A percentile compares a stretch with the other conserved stretches of the same genome.
Conservation (phyloP, 2,888 invertebrate genomes). For the Geophilus truncorum region DNA sequence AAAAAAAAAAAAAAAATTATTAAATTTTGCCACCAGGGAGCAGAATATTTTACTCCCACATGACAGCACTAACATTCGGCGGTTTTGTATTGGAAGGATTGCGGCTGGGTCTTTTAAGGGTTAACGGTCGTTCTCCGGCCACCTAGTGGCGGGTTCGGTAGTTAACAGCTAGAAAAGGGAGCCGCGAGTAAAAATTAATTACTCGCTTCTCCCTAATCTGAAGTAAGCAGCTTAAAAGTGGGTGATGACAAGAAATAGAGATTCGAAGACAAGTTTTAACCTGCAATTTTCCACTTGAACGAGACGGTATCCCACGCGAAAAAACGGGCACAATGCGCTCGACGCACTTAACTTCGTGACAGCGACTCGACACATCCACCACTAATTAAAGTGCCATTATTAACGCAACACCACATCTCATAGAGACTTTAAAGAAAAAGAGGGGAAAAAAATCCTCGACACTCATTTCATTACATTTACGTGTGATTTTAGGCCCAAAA, state of each 20-base stretch:
- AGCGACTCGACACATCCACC: background rate
- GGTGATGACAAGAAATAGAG: background rate
- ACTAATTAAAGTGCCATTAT: slow-evolving; percentile 8
- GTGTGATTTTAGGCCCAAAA: no score
- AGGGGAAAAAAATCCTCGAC: no score
- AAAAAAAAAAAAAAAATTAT: no score
- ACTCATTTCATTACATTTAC: background rate
- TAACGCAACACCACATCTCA: background rate
- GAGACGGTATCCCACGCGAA: background rate
- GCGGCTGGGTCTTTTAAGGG: no score
- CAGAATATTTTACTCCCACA: no score
- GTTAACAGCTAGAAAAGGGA: no score
- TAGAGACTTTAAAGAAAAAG: background rate
- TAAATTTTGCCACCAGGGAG: no score
- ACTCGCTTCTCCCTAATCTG: background rate
- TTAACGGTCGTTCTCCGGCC: no score
- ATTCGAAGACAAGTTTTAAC: background rate
- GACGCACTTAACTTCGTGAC: background rate
- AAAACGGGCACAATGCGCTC: background rate
- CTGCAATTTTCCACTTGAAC: slow-evolving; percentile 6
- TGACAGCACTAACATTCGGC: no score
- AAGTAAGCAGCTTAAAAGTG: background rate
- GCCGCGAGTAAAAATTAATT: no score
- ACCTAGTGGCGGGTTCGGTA: no score
- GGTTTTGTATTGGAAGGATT: no score